Evolutionary conservation across 1,140 invertebrate genomes (phyloP), one percentile per base, ranked within the genome.

Genomic region (Drosophila carrolli): DNA sequence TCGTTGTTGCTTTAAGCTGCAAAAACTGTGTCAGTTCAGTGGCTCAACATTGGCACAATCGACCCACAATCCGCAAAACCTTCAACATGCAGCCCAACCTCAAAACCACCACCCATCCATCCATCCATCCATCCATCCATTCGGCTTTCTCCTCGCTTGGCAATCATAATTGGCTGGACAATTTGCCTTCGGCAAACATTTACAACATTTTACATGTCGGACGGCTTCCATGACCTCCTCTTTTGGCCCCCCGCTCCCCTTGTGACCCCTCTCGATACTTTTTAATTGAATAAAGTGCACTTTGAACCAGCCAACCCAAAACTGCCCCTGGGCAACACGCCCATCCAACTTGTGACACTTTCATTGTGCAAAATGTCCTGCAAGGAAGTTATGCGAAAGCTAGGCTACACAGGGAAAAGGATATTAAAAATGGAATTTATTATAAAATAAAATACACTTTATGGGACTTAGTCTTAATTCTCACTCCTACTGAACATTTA

Each of bases 241-340:
- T 35, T 27, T 14, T 14, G 11, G 46, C 11, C 13, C 43, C 14
- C 63, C 37, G 23, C 16, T 37, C n/a, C 35, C 13, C 48, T n/a
- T 11, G 35, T 5, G 14, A 4, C n/a, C 9, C 55, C 43, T 48
- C 61, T 75, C 70, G 66, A 75, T 77, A 73, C 77, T 88, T 75
- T 77, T 80, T 86, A 86, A 86, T 86, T 86, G 83, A 88, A 86
- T 86, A 77, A 86, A 86, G 84, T 88, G 83, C 83, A 88, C 83
- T 88, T 83, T 77, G 59, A 62, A 48, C 71, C 70, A 44, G 35
- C 58, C 51, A 70, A 62, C 46, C 51, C 57, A 32, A 65, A 63
- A 41, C 41, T 44, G 38, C 37, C 55, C 19, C 37, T 8, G 47
- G 38, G 35, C 46, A 29, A 43, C 68, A 58, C 41, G 50, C 61